Conservation (phyloP, 2,888 invertebrate genomes). For the Incurvaria masculella region DNA sequence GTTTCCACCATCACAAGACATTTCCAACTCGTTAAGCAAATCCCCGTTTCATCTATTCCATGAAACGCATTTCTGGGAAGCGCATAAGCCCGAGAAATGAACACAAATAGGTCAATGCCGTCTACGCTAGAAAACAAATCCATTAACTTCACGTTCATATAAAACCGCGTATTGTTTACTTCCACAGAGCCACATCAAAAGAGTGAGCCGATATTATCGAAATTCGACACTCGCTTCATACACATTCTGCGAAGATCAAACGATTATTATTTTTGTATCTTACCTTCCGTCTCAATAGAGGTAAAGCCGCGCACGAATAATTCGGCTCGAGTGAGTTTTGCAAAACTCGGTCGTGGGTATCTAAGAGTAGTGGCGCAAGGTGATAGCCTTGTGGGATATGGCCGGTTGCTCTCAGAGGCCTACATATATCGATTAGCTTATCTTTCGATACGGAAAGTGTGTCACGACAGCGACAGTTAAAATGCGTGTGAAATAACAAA, state of each 20-base stretch:
- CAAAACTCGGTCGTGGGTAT: background rate
- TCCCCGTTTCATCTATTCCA: too few species aligned
- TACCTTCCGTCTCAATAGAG: background rate
- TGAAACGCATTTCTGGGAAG: too few species aligned
- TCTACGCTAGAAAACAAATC: background rate
- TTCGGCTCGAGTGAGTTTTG: background rate
- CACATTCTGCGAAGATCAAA: background rate
- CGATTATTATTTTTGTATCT: background rate
- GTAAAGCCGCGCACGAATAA: too few species aligned
- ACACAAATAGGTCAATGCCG: background rate
- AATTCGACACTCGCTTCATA: background rate
- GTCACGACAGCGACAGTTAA: background rate
- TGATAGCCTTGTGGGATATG: background rate
- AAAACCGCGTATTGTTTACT: background rate
- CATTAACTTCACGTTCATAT: background rate
- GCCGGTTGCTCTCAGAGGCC: background rate
- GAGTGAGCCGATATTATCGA: background rate
- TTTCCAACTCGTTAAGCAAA: too few species aligned
- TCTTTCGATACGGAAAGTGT: background rate
- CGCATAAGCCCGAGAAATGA: too few species aligned
- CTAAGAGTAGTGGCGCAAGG: background rate
- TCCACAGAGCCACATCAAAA: background rate
- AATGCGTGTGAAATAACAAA: background rate
- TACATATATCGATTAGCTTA: background rate
- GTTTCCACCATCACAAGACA: too few species aligned